A percentile compares a stretch with the other conserved stretches of the same genome.
Evolutionary conservation across 1,140 invertebrate species (phyloP).

Genomic region (Whitmania pigra): DNA sequence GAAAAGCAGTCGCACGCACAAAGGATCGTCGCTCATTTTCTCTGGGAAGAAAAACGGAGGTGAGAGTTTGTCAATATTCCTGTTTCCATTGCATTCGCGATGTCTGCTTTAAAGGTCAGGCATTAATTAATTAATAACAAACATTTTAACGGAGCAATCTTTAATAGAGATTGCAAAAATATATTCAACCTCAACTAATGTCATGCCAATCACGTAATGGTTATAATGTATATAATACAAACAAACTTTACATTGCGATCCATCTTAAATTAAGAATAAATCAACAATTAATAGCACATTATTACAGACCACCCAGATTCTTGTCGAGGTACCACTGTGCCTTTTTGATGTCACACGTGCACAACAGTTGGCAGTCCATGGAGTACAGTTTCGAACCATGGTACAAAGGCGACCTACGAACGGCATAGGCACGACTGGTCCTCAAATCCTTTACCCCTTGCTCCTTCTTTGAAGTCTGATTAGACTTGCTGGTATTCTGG

Average conservation of each 20-base stretch:
- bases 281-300: not conserved
- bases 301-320: conserved; percentile 46
- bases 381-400: conserved; percentile 66
- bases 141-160: too few relatives aligned
- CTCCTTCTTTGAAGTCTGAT: not conserved
- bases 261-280: too few relatives aligned
- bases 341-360: conserved; percentile 68
- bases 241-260: too few relatives aligned
- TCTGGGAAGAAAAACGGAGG: conserved; percentile 30
- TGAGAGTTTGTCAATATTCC: too few relatives aligned
- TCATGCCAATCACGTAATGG: too few relatives aligned
- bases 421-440: conserved; percentile 28
- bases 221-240: too few relatives aligned
- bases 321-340: conserved; percentile 64
- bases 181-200: too few relatives aligned
- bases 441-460: not conserved
- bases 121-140: too few relatives aligned
- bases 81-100: too few relatives aligned
- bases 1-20: conserved; percentile 63
- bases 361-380: conserved; percentile 63
- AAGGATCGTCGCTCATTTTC: conserved; percentile 53
- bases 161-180: too few relatives aligned
- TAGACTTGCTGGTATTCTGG: not conserved
- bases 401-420: conserved; percentile 51
- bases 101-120: too few relatives aligned